Conservation (phyloP, 2,113 vertebrate genomes). For the Stegostoma tigrinum region DNA sequence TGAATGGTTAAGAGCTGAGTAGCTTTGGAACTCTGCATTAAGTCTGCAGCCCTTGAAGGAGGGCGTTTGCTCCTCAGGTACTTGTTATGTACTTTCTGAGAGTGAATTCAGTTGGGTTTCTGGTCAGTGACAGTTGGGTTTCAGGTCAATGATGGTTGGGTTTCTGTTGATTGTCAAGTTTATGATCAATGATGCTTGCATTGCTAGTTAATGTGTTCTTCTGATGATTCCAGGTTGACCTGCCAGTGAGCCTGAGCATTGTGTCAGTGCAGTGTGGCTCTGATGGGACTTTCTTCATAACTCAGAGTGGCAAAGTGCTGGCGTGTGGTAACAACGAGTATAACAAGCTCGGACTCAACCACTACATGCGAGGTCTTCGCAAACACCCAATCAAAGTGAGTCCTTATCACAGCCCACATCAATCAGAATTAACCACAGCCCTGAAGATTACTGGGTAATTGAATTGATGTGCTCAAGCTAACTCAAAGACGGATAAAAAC, state of each 20-base stretch:
- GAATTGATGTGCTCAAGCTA: not conserved
- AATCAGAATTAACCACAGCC: too few species aligned
- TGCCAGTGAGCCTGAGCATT: slow-evolving; percentile 78
- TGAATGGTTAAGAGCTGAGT: too few species aligned
- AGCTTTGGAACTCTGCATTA: too few species aligned
- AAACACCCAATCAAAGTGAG: slow-evolving; percentile 49
- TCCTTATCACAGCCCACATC: not conserved
- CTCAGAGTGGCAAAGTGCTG: slow-evolving; percentile 86
- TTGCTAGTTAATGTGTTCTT: not conserved
- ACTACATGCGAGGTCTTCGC: slow-evolving; percentile 87
- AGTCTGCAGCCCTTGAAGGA: too few species aligned
- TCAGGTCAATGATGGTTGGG: not conserved
- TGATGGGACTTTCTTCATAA: slow-evolving; percentile 89
- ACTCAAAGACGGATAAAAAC: not conserved
- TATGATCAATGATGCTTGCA: not conserved
- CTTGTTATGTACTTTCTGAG: too few species aligned
- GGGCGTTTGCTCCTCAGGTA: too few species aligned
- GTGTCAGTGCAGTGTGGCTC: slow-evolving; percentile 81
- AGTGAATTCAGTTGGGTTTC: too few species aligned
- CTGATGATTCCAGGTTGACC: slow-evolving; percentile 66
- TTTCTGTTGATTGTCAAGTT: too few species aligned
- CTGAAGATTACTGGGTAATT: not conserved
- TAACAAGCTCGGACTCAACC: slow-evolving; percentile 93
- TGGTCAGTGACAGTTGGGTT: too few species aligned
- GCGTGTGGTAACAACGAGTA: slow-evolving; percentile 94